Base-by-base conservation (phyloP, 1,140 invertebrate species). In the Neuroterus valhalla region DNA sequence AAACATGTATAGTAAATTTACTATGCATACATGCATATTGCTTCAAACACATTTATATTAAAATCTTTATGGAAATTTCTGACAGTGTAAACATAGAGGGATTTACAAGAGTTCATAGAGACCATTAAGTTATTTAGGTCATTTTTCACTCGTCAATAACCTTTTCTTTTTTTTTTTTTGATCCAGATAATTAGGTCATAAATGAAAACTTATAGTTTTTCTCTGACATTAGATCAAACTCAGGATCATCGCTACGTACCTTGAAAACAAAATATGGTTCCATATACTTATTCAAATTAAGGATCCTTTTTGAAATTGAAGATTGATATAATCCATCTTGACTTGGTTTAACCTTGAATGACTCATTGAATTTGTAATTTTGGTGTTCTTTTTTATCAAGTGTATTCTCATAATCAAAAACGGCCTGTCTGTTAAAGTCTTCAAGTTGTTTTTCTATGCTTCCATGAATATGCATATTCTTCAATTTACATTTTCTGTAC, bases 261-360 rank as follows among this genome's bases (percentile, higher is more conserved):
- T 88, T 86, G 68, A 90, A 90, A 14, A 90, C 78, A 43, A 90
- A 87, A 68, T 89, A 87, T 0, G 88, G 83, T 46, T 86, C 86
- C 84, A 87, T 88, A 0, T 79, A 84, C 3, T 79, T 81, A 69
- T 86, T 83, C 12, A 89, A 89, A 4, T 71, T 76, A 52, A 82
- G 10, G 31, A 38, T 10, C 6, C 31, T 38, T 38, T 8, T 38
- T 8, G 31, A 17, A 50, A 8, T 10, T 50, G 4, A 17, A 2
- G 46, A 50, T 50, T 17, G 19, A 17, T 50, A 6, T 8, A 50
- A 17, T 2, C 6, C 17, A 8, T 15, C 19, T 6, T 8, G 8
- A 6, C 2, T 43, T 45, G 17, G 31, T 44, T n/a, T 79, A 72
- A 12, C 72, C 44, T 10, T 70, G 31, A 8, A 26, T 48, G 12